Conservation (phyloP, 92 coral and sea anemone species). For the Micromussa lordhowensis region DNA sequence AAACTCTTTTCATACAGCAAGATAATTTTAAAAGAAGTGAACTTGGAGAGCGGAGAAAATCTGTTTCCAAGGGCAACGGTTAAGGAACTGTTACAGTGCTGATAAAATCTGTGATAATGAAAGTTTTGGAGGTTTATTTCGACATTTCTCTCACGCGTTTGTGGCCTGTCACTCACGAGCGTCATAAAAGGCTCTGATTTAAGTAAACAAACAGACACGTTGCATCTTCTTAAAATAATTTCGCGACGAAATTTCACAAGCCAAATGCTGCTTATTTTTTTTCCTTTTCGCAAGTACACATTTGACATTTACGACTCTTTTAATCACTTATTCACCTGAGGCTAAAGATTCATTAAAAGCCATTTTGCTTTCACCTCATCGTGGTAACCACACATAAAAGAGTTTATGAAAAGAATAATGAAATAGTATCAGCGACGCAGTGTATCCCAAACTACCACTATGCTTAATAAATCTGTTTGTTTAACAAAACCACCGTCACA, state of each 20-base stretch:
- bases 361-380: constrained; percentile 33
- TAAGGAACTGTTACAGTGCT: constrained; percentile 16
- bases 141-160: constrained; percentile 26
- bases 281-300: constrained; percentile 16
- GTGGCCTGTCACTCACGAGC: constrained; percentile 26
- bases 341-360: constrained; percentile 31
- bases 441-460: constrained; percentile 81
- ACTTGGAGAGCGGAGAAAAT: neutral
- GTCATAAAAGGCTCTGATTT: constrained; percentile 22
- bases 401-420: constrained; percentile 67
- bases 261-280: neutral
- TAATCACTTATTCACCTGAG: constrained; percentile 30
- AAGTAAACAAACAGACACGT: constrained; percentile 52
- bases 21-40: neutral
- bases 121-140: constrained; percentile 30
- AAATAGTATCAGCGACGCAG: constrained; percentile 61
- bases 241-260: neutral
- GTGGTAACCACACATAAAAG: constrained; percentile 42
- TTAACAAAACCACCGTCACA: constrained; percentile 78
- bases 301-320: constrained; percentile 11
- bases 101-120: constrained; percentile 24
- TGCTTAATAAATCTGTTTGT: constrained; percentile 70
- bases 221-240: neutral
- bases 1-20: neutral
- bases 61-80: constrained; percentile 46